Evolutionary conservation across 2,888 invertebrate genomes (phyloP).

Genomic region (Lasioglossum villosulum): DNA sequence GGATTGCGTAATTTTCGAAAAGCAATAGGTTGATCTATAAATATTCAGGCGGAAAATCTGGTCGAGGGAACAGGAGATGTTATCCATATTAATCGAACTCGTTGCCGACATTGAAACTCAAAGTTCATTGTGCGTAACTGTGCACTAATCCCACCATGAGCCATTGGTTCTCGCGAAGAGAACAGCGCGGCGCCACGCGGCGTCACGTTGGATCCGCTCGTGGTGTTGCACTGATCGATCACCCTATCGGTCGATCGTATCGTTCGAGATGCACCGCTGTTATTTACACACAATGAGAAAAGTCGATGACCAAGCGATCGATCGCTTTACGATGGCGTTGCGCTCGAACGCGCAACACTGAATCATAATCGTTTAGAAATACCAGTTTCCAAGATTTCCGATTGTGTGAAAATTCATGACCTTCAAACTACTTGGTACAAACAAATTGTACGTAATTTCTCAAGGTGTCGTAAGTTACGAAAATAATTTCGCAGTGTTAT

Average conservation of each 20-base stretch:
- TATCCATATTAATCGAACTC: neutral
- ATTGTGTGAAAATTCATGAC: neutral
- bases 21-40: neutral
- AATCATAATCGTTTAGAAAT: neutral
- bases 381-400: neutral
- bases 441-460: neutral
- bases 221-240: neutral
- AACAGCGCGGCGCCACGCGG: too few species aligned
- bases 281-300: neutral
- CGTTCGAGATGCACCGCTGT: neutral
- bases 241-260: neutral
- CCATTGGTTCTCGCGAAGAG: neutral
- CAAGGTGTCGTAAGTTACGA: neutral
- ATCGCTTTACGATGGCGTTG: neutral
- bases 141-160: neutral
- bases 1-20: neutral
- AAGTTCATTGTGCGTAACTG: neutral
- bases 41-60: neutral
- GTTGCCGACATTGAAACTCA: neutral
- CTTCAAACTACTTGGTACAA: neutral
- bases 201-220: too few species aligned
- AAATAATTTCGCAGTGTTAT: neutral
- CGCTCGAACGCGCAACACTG: neutral
- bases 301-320: neutral
- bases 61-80: neutral